phyloP scores from a whole-genome alignment of 2,113 vertebrate genomes.

The Quiscalus mexicanus region DNA sequence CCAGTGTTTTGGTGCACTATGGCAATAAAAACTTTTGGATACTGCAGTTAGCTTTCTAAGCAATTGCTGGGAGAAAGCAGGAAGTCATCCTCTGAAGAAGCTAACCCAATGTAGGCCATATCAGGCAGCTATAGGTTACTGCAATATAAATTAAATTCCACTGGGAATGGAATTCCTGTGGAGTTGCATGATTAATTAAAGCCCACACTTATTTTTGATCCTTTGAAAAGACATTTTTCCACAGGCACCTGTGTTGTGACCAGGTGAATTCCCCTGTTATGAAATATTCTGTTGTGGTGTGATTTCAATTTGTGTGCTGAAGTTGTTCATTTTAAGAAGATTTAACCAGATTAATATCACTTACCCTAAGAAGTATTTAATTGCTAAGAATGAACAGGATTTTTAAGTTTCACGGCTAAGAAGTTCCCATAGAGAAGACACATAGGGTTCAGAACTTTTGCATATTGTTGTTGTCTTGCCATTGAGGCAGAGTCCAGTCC shows the following conservation, averaged over 20 bases:
- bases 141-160: background rate
- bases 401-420: background rate
- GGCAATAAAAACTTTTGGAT: background rate
- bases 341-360: background rate
- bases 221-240: background rate
- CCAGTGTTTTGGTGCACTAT: background rate
- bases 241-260: background rate
- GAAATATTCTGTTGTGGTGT: background rate
- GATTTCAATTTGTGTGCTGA: background rate
- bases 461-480: background rate
- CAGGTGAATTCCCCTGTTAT: background rate
- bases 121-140: background rate
- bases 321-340: background rate
- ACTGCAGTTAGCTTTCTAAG: background rate
- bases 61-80: background rate
- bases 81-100: background rate
- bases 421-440: background rate
- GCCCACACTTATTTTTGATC: background rate
- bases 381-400: background rate
- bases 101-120: rapidly evolving
- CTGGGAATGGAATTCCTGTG: background rate
- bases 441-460: background rate
- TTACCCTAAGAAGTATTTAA: background rate
- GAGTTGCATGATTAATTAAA: background rate
- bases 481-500: background rate